A percentile compares a stretch with the other conserved stretches of the same genome.
phyloP scores from a whole-genome alignment of 1,140 invertebrate species.

The Solen grandis region DNA sequence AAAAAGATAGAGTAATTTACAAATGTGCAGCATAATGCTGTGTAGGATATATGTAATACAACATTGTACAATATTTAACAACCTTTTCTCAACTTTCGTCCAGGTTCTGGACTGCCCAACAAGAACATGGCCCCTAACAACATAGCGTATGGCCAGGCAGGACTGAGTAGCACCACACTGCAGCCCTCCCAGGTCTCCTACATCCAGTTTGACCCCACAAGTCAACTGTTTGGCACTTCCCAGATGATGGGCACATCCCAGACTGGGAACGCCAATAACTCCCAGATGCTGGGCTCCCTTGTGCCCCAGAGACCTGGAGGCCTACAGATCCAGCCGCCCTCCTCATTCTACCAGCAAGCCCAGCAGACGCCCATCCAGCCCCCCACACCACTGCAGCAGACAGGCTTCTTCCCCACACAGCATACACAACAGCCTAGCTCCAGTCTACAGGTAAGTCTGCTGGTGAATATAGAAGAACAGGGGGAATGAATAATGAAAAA shows the following conservation, averaged over 20 bases:
- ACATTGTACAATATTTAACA: too few species aligned
- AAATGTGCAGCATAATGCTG: too few species aligned
- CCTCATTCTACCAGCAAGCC: constrained; percentile 72
- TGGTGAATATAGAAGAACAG: too few species aligned
- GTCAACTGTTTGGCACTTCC: constrained; percentile 71
- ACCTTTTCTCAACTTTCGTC: too few species aligned
- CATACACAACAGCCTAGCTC: constrained; percentile 65
- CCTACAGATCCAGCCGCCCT: constrained; percentile 62
- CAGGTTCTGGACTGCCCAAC: constrained; percentile 23
- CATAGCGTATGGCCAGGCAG: constrained; percentile 49
- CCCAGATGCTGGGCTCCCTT: constrained; percentile 84
- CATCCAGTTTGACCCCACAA: constrained; percentile 43
- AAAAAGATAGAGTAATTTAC: too few species aligned
- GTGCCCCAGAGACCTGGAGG: constrained; percentile 80
- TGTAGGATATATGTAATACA: too few species aligned
- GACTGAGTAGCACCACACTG: constrained; percentile 75
- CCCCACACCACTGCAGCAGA: constrained; percentile 69
- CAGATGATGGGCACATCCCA: constrained; percentile 74
- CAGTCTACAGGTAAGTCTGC: constrained; percentile 69
- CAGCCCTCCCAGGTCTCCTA: constrained; percentile 75
- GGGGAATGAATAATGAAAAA: too few species aligned
- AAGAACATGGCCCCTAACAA: constrained; percentile 37
- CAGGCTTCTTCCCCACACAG: constrained; percentile 70
- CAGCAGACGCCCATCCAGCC: constrained; percentile 40
- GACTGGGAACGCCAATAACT: constrained; percentile 72